Conservation (phyloP, 1,140 invertebrate species). For the Cheumatopsyche charites region DNA sequence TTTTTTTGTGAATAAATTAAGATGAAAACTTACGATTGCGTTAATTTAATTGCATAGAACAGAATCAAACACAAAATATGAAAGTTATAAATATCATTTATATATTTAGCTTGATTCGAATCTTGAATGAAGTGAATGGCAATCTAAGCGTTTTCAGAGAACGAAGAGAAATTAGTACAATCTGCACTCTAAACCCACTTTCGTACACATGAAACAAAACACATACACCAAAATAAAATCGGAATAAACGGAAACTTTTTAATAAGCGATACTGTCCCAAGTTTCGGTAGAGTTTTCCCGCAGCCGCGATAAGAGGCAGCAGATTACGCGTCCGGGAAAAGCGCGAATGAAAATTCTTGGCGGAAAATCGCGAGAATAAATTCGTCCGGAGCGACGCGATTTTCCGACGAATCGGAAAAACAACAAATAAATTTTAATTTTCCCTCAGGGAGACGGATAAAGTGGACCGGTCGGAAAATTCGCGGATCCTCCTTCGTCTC, state of each 20-base stretch:
- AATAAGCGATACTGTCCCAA: slow-evolving; percentile 35
- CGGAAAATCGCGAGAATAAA: not conserved
- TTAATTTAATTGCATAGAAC: too few species aligned
- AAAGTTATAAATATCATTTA: too few species aligned
- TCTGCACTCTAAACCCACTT: too few species aligned
- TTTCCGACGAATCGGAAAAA: not conserved
- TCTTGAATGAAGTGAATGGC: too few species aligned
- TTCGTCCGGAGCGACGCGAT: not conserved
- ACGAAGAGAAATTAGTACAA: too few species aligned
- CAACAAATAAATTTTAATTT: slow-evolving; percentile 32
- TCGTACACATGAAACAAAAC: too few species aligned
- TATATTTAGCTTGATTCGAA: too few species aligned
- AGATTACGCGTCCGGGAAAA: slow-evolving; percentile 26
- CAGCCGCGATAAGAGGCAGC: slow-evolving; percentile 20
- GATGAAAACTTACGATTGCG: too few species aligned
- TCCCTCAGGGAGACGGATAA: not conserved
- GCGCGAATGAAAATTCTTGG: slow-evolving; percentile 23
- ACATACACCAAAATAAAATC: too few species aligned
- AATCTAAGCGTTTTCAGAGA: too few species aligned
- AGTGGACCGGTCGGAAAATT: not conserved
- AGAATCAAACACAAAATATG: too few species aligned
- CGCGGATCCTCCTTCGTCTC: not conserved
- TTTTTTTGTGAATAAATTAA: too few species aligned
- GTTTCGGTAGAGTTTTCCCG: slow-evolving; percentile 15
- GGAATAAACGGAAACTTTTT: slow-evolving; percentile 14